Base-by-base conservation (phyloP, 2,113 vertebrate species). In the Spermophilus dauricus region DNA sequence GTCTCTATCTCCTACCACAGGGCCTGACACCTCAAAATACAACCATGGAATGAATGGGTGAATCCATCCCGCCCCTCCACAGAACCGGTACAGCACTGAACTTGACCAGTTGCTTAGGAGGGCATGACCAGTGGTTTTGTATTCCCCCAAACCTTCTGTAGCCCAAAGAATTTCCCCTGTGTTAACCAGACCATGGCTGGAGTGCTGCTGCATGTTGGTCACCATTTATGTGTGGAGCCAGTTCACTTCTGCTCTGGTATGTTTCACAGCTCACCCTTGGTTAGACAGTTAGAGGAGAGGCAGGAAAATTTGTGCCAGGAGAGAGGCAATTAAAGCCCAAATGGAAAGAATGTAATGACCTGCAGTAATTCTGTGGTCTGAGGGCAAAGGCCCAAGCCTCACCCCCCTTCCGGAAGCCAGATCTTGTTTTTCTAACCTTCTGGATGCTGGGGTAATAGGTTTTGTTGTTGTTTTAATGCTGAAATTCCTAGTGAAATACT, bases 401-500 rank as follows among this genome's bases (percentile, higher is more conserved):
- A 45, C 77, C 56, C 58, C 39, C 39, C 67, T 78, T 86, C 39
- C n/a, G 30, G 48, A 80, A 77, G 61, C 83, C 91, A 89, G 11
- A 12, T 42, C 12, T 86, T 69, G 34, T 48, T 92, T 92, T 82
- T 75, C 81, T 53, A 95, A 14, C 73, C 86, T 89, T 84, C 92
- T 67, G 26, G 37, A 37, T n/a, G 65, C 51, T 85, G 92, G 28
- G 24, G 73, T 90, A 88, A 90, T 85, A 51, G 42, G 53, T 63
- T 94, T 87, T 85, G 30, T 76, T 87, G 51, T 39, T 73, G 8
- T 26, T 87, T 48, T 82, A 37, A 18, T 58, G 72, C 56, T 87
- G 87, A 97, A 87, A 93, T 72, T 81, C 28, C 87, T 88, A 42
- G 82, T 83, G 73, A 97, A 97, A 96, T 96, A 89, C 17, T 80